Conservation (phyloP, 1,140 invertebrate species). For the Tetramorium alpestre region DNA sequence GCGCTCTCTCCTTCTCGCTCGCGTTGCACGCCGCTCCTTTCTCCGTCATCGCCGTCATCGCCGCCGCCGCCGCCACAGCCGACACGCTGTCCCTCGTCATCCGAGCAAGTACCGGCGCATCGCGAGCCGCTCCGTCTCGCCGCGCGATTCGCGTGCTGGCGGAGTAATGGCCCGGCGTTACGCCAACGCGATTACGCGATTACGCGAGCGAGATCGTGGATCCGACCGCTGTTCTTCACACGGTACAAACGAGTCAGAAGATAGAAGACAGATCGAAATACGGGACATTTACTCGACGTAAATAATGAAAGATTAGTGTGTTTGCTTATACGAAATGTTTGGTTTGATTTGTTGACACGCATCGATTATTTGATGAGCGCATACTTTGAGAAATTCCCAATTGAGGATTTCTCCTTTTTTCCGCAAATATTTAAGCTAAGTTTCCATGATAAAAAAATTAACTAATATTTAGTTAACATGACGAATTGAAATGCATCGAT, state of each 20-base stretch:
- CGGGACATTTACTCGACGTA: not conserved
- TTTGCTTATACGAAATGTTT: not conserved
- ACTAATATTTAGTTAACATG: not conserved
- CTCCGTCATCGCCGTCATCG: constrained; percentile 27
- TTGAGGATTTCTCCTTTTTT: not conserved
- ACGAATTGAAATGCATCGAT: not conserved
- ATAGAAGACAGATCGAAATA: not conserved
- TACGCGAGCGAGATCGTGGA: constrained; percentile 45
- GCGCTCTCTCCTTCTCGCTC: constrained; percentile 65
- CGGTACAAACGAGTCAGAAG: not conserved
- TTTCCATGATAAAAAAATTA: not conserved
- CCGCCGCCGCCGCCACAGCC: constrained; percentile 19
- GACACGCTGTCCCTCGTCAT: constrained; percentile 42
- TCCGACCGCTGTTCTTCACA: constrained; percentile 6
- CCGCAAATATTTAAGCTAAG: not conserved
- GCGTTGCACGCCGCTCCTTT: constrained; percentile 18
- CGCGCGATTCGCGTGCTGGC: constrained; percentile 54
- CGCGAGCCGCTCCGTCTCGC: constrained; percentile 63
- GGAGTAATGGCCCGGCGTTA: constrained; percentile 68
- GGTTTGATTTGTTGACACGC: not conserved
- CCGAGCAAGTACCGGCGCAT: constrained; percentile 59
- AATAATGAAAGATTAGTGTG: not conserved
- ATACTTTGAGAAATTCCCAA: not conserved
- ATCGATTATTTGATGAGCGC: too few species aligned
- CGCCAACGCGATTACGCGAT: constrained; percentile 57